phyloP scores from a whole-genome alignment of 1,140 invertebrate species.

The Rhopalosiphum padi region DNA sequence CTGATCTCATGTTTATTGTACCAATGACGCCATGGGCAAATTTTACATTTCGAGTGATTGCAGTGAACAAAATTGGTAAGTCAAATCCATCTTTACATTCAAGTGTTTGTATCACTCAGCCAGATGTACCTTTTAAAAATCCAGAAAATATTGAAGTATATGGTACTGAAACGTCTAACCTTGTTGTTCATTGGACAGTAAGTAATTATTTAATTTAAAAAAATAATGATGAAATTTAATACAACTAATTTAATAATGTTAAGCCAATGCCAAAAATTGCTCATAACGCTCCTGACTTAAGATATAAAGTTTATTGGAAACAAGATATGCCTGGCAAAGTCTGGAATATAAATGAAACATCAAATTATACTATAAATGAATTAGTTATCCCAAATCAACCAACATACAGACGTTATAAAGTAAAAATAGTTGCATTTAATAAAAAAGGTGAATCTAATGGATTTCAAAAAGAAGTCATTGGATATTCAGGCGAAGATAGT shows the following conservation, averaged over 20 bases:
- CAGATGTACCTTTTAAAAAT: slow-evolving; percentile 91
- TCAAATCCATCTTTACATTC: slow-evolving; percentile 85
- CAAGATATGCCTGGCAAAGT: slow-evolving; percentile 76
- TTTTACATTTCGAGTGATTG: slow-evolving; percentile 95
- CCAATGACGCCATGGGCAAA: slow-evolving; percentile 91
- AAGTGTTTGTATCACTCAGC: slow-evolving; percentile 82
- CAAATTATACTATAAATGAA: slow-evolving; percentile 76
- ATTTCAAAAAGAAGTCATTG: slow-evolving; percentile 80
- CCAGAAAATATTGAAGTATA: slow-evolving; percentile 92
- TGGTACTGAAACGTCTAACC: slow-evolving; percentile 85
- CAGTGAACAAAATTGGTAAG: slow-evolving; percentile 90
- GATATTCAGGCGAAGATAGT: slow-evolving; percentile 94
- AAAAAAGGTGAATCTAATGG: slow-evolving; percentile 86
- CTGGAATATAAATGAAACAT: slow-evolving; percentile 78
- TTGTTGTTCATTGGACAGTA: slow-evolving; percentile 94
- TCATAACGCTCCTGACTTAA: slow-evolving; percentile 93
- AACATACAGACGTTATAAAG: slow-evolving; percentile 89
- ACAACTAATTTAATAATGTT: slow-evolving; percentile 57
- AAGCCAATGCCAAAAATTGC: slow-evolving; percentile 94
- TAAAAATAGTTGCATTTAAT: slow-evolving; percentile 93
- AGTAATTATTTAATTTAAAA: slow-evolving; percentile 64
- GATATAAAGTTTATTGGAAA: slow-evolving; percentile 89
- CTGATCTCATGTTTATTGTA: slow-evolving; percentile 76
- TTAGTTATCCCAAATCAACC: slow-evolving; percentile 79
- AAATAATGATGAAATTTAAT: background rate